Percentiles rank a stretch among this genome's conserved stretches.
Conservation (phyloP, 2,113 vertebrate genomes). For the Heterotilapia buettikoferi region DNA sequence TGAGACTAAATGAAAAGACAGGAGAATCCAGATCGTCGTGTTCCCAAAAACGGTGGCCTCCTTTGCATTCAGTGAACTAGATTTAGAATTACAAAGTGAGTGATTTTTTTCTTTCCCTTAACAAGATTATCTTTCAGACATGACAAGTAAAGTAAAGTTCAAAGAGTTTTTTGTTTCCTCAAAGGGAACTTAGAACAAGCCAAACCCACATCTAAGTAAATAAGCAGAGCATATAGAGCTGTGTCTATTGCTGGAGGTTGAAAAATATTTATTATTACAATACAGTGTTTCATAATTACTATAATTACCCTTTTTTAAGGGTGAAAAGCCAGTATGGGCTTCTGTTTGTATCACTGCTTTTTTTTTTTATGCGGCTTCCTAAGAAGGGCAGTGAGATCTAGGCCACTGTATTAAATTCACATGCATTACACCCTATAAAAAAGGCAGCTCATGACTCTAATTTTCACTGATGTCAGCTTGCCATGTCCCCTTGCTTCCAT, state of each 20-base stretch:
- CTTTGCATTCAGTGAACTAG: conserved; percentile 23
- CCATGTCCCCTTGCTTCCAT: not conserved
- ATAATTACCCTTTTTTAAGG: not conserved
- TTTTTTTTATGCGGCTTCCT: not conserved
- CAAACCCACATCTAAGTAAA: not conserved
- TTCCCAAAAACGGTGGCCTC: conserved; percentile 22
- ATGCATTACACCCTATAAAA: not conserved
- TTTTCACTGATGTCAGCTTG: not conserved
- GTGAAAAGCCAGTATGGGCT: not conserved
- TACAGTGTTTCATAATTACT: not conserved
- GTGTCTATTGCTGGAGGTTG: not conserved
- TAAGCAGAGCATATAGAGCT: not conserved
- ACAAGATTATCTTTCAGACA: not conserved
- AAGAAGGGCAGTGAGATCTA: not conserved
- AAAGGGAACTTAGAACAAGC: not conserved
- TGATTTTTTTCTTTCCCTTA: not conserved
- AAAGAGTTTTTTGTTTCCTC: not conserved
- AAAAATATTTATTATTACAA: not conserved
- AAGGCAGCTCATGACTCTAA: not conserved
- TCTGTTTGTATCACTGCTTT: not conserved
- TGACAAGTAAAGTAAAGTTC: not conserved
- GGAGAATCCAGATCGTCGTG: conserved; percentile 32
- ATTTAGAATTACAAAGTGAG: not conserved
- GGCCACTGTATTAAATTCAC: not conserved
- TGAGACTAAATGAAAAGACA: conserved; percentile 12